phyloP scores from a whole-genome alignment of 2,113 vertebrate species.

The Pitta sordida region DNA sequence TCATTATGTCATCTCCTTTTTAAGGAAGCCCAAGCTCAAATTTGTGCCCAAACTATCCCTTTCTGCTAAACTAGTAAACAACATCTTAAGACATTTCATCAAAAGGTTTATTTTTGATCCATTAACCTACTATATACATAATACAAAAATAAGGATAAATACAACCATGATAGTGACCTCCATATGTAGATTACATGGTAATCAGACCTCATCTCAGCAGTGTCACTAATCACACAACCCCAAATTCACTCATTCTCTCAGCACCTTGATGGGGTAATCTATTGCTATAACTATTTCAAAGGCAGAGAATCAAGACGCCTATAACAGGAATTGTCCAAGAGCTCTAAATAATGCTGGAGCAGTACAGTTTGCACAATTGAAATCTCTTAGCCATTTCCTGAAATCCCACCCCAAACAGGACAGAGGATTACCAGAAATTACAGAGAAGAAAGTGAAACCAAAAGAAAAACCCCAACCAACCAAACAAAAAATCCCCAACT shows the following conservation, averaged over 20 bases:
- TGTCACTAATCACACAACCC: neutral
- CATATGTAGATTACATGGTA: neutral
- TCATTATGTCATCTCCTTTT: neutral
- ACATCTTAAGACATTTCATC: neutral
- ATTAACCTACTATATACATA: neutral
- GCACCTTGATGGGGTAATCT: neutral
- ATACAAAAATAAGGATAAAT: neutral
- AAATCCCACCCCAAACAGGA: neutral
- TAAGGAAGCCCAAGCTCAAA: neutral
- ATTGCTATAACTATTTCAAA: neutral
- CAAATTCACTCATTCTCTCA: neutral
- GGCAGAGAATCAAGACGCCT: neutral
- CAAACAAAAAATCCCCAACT: neutral
- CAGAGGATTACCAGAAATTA: neutral
- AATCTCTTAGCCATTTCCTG: neutral
- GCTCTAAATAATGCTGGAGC: neutral
- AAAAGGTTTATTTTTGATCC: neutral
- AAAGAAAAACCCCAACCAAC: neutral
- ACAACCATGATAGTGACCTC: neutral
- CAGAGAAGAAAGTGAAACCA: neutral
- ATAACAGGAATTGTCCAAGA: neutral
- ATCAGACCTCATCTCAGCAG: neutral
- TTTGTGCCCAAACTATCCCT: neutral
- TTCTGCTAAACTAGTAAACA: neutral
- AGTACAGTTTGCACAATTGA: accelerated